Base-by-base conservation (phyloP, 2,888 invertebrate species). In the Drosophila limbata region DNA sequence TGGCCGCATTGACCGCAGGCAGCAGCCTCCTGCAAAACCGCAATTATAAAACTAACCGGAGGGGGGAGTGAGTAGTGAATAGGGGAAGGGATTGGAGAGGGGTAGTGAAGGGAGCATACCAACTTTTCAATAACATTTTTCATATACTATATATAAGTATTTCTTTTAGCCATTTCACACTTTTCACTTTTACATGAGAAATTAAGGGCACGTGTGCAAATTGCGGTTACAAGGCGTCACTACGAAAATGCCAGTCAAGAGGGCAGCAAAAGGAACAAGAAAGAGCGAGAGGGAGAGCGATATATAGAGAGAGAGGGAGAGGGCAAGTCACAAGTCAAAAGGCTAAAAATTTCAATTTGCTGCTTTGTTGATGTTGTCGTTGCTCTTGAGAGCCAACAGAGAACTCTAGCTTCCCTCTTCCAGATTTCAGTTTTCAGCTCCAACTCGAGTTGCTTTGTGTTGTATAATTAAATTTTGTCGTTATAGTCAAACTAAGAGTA, bases 401-500 rank as follows among this genome's bases (percentile, higher is more conserved):
- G 35, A 28, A 28, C 8, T 33, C 33, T 15, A 33, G 31, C 11
- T 48, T 31, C 8, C 3, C 15, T 9, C n/a, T 47, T 28, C 3
- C 28, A 10, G n/a, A 4, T 48, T 28, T 2, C 19, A 5, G 13
- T 11, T 8, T 50, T 11, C 10, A 19, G 40, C 61, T 65, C 15
- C 28, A 52, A 35, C 61, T 65, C 15, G 55, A 61, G 53, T 73
- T 65, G 79, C 85, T 87, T 83, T 83, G 86, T 85, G 68, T 79
- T 84, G 68, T 82, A 88, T 84, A 84, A 84, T 88, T 84, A 84
- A 88, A 88, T 88, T 88, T 78, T 72, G 83, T 84, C 83, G 88
- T 85, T 79, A 79, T 85, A 62, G 86, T 64, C 88, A 81, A 71
- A 71, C 63, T 74, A 70, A 56, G 55, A 39, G 9, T 39, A 39